Percentiles rank a stretch among this genome's conserved stretches.
These are phyloP conservation scores for Pangasius krempfi DNA, from an alignment of 2,797 vertebrate genomes.

Conservation along the genomic window DNA sequence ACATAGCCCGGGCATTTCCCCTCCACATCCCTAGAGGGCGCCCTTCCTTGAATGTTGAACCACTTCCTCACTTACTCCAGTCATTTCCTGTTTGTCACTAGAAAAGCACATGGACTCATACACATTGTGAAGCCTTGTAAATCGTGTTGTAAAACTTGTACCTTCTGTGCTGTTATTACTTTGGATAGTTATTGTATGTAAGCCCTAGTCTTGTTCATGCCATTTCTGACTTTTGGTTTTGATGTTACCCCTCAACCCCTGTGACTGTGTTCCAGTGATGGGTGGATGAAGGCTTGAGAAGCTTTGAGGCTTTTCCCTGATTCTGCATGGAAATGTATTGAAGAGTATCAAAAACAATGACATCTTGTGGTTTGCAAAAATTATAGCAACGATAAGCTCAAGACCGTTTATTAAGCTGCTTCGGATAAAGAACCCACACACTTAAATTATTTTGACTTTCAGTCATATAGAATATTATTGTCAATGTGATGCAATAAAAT, in stretches of 20 bases:
- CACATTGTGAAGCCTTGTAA: not conserved
- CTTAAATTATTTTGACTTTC: too few species aligned
- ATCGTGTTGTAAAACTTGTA: too few species aligned
- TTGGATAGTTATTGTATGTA: not conserved
- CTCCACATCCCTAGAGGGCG: not conserved
- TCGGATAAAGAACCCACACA: not conserved
- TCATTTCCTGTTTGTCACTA: not conserved
- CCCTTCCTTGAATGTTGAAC: not conserved
- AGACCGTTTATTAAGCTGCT: not conserved
- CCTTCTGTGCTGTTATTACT: not conserved
- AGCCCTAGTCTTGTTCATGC: not conserved
- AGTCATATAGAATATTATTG: not conserved
- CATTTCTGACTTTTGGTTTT: not conserved
- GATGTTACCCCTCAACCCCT: not conserved
- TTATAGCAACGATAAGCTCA: not conserved
- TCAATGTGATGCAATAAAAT: not conserved
- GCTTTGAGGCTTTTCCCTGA: not conserved
- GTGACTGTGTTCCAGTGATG: not conserved
- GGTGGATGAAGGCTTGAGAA: not conserved
- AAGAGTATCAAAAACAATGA: not conserved
- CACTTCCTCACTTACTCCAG: not conserved
- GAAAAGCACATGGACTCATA: not conserved
- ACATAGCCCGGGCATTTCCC: not conserved
- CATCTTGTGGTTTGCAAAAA: slow-evolving; percentile 7
- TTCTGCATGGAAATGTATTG: not conserved